Conservation (phyloP, 2,888 invertebrate species). For the Parapristionchus giblindavisi region DNA sequence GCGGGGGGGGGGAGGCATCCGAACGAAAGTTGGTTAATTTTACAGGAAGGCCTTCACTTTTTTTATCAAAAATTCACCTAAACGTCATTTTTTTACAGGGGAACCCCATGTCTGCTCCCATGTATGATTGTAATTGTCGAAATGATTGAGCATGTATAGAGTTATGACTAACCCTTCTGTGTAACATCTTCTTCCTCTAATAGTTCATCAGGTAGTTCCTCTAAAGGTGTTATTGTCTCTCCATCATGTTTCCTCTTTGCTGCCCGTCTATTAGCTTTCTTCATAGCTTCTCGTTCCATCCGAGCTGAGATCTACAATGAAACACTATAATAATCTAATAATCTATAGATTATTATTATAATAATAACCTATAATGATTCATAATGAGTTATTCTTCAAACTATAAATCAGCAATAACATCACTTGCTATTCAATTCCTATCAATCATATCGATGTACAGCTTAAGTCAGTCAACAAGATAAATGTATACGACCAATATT, state of each 20-base stretch:
- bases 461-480: background rate
- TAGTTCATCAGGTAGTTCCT: constrained; percentile 17
- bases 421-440: background rate
- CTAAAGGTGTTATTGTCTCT: constrained; percentile 4
- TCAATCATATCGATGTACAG: no score
- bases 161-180: background rate
- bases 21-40: no score
- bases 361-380: no score
- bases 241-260: constrained; percentile 7
- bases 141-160: no score
- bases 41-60: no score
- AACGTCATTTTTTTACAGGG: no score
- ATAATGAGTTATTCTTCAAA: background rate
- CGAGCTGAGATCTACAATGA: background rate
- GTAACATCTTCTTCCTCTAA: constrained; percentile 20
- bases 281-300: background rate
- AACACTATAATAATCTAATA: no score
- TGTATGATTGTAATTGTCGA: no score
- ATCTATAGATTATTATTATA: no score
- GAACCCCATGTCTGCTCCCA: background rate
- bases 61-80: no score
- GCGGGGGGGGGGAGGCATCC: no score
- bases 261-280: constrained; percentile 10
- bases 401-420: background rate
- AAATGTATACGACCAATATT: background rate